Evolutionary conservation across 1,140 invertebrate species (phyloP).

Genomic region (Formica exsecta): DNA sequence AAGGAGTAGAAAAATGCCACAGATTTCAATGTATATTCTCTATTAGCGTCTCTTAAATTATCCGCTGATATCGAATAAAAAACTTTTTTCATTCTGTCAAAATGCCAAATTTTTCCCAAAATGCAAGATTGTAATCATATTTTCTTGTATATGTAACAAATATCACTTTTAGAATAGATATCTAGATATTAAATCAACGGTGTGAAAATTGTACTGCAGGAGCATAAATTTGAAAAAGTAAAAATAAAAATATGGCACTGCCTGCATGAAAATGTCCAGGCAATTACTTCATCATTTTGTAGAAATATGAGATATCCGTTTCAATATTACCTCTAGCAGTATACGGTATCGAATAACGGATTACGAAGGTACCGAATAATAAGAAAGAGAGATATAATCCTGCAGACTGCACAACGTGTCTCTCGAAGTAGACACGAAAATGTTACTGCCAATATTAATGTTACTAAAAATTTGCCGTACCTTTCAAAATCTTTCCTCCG

Average conservation of each 20-base stretch:
- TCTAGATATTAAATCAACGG: neutral
- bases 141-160: neutral
- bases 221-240: neutral
- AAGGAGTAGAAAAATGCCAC: neutral
- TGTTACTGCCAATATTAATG: neutral
- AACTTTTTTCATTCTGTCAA: neutral
- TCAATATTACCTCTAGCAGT: neutral
- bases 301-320: neutral
- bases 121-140: neutral
- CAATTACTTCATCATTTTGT: neutral
- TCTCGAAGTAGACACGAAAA: neutral
- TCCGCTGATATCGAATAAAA: neutral
- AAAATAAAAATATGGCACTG: too few relatives aligned
- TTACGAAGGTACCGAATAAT: neutral
- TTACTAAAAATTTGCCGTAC: neutral
- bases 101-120: neutral
- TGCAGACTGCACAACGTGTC: neutral
- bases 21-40: neutral
- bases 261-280: neutral
- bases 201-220: neutral
- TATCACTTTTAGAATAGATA: neutral
- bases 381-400: neutral
- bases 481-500: slow-evolving; percentile 3
- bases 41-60: neutral
- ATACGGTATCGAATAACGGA: neutral